Conservation (phyloP, 2,113 vertebrate species). For the Seriola rivoliana region DNA sequence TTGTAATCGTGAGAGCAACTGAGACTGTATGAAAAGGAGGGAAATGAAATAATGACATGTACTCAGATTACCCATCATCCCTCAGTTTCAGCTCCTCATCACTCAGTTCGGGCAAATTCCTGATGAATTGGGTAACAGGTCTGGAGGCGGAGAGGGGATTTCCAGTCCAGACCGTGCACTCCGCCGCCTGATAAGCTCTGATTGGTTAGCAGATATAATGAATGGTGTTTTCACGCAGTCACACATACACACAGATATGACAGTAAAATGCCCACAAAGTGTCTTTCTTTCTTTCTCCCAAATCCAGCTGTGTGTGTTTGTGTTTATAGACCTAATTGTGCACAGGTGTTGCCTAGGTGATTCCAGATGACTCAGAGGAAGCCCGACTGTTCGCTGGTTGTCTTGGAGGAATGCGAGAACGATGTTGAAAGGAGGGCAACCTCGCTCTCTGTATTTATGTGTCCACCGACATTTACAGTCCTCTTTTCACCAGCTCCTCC, state of each 20-base stretch:
- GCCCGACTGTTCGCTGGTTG: conserved; percentile 51
- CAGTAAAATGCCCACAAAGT: conserved; percentile 37
- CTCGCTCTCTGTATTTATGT: conserved; percentile 34
- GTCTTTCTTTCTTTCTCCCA: conserved; percentile 28
- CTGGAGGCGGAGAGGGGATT: conserved; percentile 61
- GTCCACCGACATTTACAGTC: conserved; percentile 54
- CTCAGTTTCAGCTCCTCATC: conserved; percentile 12
- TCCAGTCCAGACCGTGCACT: conserved; percentile 53
- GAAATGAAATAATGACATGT: not conserved
- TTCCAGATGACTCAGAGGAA: conserved; percentile 63
- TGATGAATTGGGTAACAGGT: conserved; percentile 58
- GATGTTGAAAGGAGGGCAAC: conserved; percentile 41
- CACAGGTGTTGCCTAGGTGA: conserved; percentile 74
- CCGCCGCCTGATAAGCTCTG: conserved; percentile 48
- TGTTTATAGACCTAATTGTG: conserved; percentile 56
- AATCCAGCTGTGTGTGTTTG: conserved; percentile 59
- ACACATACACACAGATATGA: conserved; percentile 34
- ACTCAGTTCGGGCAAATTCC: conserved; percentile 58
- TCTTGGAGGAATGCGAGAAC: conserved; percentile 62
- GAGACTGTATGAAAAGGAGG: not conserved
- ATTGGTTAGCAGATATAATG: conserved; percentile 52
- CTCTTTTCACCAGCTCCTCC: conserved; percentile 27
- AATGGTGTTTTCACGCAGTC: conserved; percentile 35
- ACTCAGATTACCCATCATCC: not conserved
- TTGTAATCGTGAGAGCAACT: too few species aligned